These are phyloP conservation scores for Drosophila mayaguana DNA, from an alignment of 2,888 invertebrate species.

Conservation along the genomic window DNA sequence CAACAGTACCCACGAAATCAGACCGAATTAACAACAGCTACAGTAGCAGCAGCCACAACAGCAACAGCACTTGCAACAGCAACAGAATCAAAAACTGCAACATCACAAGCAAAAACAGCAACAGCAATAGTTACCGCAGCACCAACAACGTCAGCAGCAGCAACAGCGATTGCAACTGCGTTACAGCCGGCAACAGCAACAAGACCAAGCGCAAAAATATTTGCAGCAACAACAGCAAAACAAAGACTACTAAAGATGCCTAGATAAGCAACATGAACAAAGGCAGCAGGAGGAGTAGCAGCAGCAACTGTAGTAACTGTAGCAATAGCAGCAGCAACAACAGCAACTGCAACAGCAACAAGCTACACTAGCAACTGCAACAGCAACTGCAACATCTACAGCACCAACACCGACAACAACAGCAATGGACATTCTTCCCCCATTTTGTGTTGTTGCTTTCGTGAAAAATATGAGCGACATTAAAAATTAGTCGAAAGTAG, in stretches of 20 bases:
- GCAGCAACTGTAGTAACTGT: neutral
- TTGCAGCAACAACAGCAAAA: neutral
- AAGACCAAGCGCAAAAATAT: neutral
- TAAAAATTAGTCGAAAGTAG: slow-evolving; percentile 76
- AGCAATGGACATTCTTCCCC: slow-evolving; percentile 4
- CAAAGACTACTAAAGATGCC: no score
- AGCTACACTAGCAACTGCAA: neutral
- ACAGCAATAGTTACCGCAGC: neutral
- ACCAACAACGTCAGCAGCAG: neutral
- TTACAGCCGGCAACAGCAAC: no score
- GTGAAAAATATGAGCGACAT: slow-evolving; percentile 69
- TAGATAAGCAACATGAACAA: neutral
- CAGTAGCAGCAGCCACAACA: neutral
- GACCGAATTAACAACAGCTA: rapidly evolving
- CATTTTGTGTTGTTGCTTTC: slow-evolving; percentile 20
- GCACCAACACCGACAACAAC: neutral
- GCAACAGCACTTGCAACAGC: neutral
- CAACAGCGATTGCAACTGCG: neutral
- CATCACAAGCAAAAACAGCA: no score
- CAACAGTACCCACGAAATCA: no score
- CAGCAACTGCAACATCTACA: neutral
- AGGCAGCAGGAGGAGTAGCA: neutral
- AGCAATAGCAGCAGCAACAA: neutral
- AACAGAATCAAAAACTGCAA: neutral
- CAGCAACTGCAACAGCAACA: neutral